Base-by-base conservation (phyloP, 2,888 invertebrate genomes). In the Calameuta filiformis region DNA sequence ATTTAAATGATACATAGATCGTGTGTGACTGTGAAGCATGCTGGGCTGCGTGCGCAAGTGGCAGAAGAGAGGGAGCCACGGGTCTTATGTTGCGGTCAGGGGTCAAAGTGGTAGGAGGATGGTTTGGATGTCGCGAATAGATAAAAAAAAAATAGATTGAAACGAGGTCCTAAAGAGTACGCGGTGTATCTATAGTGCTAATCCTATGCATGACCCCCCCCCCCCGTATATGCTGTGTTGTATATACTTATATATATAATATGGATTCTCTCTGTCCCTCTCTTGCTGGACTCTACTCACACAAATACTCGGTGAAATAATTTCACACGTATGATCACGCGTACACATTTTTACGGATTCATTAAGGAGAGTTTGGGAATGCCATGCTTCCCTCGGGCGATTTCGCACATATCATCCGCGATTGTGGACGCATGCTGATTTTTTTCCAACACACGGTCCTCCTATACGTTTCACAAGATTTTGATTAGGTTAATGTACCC, bases 1-100 rank as follows among this genome's bases (percentile, higher is more conserved):
- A 78, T 81, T 81, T 73, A 69, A 81, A 82, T 80, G 69, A 77
- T 78, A 78, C 76, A 68, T 73, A 77, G 71, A 31, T 34, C 71
- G 71, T 56, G 73, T 74, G 73, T 73, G 73, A 35, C 77, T 73
- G 77, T 68, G 68, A 35, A 34, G 33, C 15, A 40, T 68, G 75
- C 71, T 40, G 69, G 31, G 23, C 73, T 40, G 69, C 78, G 35
- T 69, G 76, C 73, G 75, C 75, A 68, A 71, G n/a, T 35, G 75
- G 35, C 37, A 77, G 71, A 76, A 74, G 76, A 37, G 31, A 69
- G 56, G 37, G 40, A 74, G 34, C 12, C 73, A 71, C 33, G 73
- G 15, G 23, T 73, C 30, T 73, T 35, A 37, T 33, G 35, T 35
- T 12, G 73, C 68, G 75, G 35, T 73, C 31, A 75, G 33, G 75